These are phyloP conservation scores for Dynastes tityus DNA, from an alignment of 2,888 invertebrate species.

Conservation along the genomic window DNA sequence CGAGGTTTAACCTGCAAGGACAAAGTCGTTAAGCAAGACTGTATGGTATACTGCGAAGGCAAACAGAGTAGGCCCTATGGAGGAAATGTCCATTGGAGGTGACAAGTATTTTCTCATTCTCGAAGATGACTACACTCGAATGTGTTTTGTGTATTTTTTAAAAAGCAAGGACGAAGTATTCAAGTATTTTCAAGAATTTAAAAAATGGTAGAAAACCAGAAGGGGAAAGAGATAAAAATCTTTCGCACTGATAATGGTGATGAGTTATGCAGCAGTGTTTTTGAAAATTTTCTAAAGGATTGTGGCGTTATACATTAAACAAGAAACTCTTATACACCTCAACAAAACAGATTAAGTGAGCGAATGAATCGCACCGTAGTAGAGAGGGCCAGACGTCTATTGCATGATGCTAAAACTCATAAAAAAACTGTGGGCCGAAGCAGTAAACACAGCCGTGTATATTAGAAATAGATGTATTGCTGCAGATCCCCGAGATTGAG, in stretches of 20 bases:
- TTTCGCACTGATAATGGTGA: constrained; percentile 60
- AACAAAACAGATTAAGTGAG: constrained; percentile 60
- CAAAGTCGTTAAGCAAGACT: neutral
- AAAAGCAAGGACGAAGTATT: constrained; percentile 59
- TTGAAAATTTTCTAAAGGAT: constrained; percentile 55
- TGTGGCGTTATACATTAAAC: constrained; percentile 61
- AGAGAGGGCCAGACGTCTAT: constrained; percentile 58
- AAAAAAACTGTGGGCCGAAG: constrained; percentile 56
- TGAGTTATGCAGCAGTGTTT: constrained; percentile 52
- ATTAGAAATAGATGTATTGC: constrained; percentile 56
- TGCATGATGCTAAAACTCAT: constrained; percentile 52
- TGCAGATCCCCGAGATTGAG: constrained; percentile 60
- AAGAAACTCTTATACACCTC: constrained; percentile 59
- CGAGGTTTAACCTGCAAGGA: neutral
- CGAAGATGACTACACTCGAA: constrained; percentile 47
- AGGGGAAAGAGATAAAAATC: constrained; percentile 57
- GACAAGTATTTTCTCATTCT: constrained; percentile 16
- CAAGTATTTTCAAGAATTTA: constrained; percentile 59
- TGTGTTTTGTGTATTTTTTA: constrained; percentile 52
- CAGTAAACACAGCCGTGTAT: constrained; percentile 58
- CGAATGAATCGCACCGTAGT: constrained; percentile 58
- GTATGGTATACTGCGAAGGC: constrained; percentile 50
- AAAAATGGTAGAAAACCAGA: constrained; percentile 61
- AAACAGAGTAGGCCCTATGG: constrained; percentile 61
- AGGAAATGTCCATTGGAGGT: constrained; percentile 52